Evolutionary conservation across 2,797 vertebrate genomes (phyloP).

Genomic region (Enteromius radiatus): DNA sequence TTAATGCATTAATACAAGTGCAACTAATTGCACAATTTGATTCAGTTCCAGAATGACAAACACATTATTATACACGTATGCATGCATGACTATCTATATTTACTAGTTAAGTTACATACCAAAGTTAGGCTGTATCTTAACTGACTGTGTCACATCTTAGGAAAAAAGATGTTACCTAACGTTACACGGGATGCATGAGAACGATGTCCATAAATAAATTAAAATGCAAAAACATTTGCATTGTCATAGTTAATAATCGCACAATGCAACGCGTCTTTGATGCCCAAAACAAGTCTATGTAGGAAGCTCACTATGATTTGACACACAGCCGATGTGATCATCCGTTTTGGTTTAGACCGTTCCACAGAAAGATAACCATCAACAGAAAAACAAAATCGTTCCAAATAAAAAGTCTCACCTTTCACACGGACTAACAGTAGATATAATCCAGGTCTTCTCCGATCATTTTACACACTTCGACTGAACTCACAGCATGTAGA

Average conservation of each 20-base stretch:
- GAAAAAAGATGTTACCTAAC: neutral
- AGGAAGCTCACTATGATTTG: neutral
- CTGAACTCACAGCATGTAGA: conserved; percentile 79
- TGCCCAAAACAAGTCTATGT: neutral
- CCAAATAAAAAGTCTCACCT: conserved; percentile 72
- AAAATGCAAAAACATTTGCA: neutral
- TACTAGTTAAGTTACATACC: neutral
- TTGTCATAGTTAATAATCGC: neutral
- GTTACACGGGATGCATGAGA: neutral
- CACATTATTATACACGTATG: neutral
- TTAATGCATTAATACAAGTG: neutral
- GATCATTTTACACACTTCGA: conserved; percentile 85
- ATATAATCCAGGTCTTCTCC: conserved; percentile 83
- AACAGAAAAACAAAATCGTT: neutral
- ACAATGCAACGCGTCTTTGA: neutral
- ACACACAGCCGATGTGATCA: neutral
- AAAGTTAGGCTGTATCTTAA: neutral
- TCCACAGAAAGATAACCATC: neutral
- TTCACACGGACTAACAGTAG: conserved; percentile 82
- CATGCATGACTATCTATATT: neutral
- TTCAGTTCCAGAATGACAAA: neutral
- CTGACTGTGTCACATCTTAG: neutral
- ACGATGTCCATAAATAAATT: neutral
- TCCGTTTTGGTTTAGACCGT: neutral
- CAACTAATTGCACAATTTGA: too few species aligned